Percentiles rank a stretch among this genome's conserved stretches.
Evolutionary conservation across 2,113 vertebrate genomes (phyloP).

Genomic region (Triplophysa siluroides): DNA sequence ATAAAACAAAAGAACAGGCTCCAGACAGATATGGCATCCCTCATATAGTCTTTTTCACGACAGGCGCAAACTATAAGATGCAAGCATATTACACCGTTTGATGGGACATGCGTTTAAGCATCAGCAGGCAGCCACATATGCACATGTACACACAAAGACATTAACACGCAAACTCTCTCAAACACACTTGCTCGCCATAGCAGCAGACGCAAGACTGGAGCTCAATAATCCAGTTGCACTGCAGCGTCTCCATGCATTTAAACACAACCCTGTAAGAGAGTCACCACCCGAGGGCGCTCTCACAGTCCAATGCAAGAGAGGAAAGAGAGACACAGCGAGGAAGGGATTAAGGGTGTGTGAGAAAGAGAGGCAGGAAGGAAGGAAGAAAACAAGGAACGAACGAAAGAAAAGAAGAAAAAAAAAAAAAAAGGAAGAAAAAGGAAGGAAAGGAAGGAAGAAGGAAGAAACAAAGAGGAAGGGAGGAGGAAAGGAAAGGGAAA

Average conservation of each 20-base stretch:
- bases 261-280: slow-evolving; percentile 61
- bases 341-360: slow-evolving; percentile 40
- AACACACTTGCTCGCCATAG: slow-evolving; percentile 40
- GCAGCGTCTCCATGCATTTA: slow-evolving; percentile 72
- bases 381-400: slow-evolving; percentile 26
- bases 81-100: slow-evolving; percentile 54
- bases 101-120: slow-evolving; percentile 69
- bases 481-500: neutral
- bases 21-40: slow-evolving; percentile 69
- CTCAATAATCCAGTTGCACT: slow-evolving; percentile 58
- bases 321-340: slow-evolving; percentile 12
- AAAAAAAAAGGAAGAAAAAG: neutral
- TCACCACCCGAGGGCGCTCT: slow-evolving; percentile 65
- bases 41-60: slow-evolving; percentile 54
- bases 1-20: slow-evolving; percentile 42
- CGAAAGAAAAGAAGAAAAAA: neutral
- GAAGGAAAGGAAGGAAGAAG: slow-evolving; percentile 24
- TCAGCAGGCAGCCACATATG: slow-evolving; percentile 58
- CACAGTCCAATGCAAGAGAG: slow-evolving; percentile 63
- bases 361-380: slow-evolving; percentile 11
- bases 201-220: slow-evolving; percentile 52
- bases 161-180: slow-evolving; percentile 11
- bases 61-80: slow-evolving; percentile 50
- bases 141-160: slow-evolving; percentile 58
- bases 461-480: slow-evolving; percentile 4